Percentiles rank a stretch among this genome's conserved stretches.
phyloP scores from a whole-genome alignment of 2,113 vertebrate genomes.

The Acrocephalus arundinaceus region DNA sequence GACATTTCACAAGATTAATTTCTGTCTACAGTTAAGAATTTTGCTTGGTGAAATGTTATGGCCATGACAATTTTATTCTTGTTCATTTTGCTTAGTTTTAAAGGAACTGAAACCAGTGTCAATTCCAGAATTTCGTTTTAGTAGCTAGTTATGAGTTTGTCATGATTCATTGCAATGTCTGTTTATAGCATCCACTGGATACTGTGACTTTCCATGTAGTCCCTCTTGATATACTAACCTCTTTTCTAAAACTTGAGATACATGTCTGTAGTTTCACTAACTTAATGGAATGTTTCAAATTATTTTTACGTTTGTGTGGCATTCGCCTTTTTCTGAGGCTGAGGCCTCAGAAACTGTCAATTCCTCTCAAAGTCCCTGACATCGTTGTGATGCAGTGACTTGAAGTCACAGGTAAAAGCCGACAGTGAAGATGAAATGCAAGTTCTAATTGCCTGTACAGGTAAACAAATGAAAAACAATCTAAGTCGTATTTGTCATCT shows the following conservation, averaged over 20 bases:
- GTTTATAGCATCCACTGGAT: not conserved
- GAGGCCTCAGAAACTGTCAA: not conserved
- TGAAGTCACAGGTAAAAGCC: not conserved
- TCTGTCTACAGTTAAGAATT: not conserved
- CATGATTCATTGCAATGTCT: not conserved
- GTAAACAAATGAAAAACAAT: not conserved
- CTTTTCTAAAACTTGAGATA: not conserved
- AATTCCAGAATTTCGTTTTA: not conserved
- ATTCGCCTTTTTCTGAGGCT: not conserved
- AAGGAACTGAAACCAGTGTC: not conserved
- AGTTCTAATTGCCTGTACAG: not conserved
- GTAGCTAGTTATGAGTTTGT: not conserved
- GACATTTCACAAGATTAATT: slow-evolving; percentile 32
- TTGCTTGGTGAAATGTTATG: not conserved
- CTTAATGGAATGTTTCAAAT: not conserved
- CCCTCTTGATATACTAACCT: not conserved
- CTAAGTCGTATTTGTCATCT: not conserved
- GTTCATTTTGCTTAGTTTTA: slow-evolving; percentile 17
- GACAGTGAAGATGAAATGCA: not conserved
- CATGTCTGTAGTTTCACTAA: not conserved
- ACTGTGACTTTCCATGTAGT: not conserved
- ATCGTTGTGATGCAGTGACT: not conserved
- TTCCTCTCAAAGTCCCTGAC: not conserved
- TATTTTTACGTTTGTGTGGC: not conserved
- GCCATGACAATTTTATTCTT: slow-evolving; percentile 13